Evolutionary conservation across 2,113 vertebrate species (phyloP), one percentile per base, ranked within the genome.

Genomic region (Casuarius casuarius): DNA sequence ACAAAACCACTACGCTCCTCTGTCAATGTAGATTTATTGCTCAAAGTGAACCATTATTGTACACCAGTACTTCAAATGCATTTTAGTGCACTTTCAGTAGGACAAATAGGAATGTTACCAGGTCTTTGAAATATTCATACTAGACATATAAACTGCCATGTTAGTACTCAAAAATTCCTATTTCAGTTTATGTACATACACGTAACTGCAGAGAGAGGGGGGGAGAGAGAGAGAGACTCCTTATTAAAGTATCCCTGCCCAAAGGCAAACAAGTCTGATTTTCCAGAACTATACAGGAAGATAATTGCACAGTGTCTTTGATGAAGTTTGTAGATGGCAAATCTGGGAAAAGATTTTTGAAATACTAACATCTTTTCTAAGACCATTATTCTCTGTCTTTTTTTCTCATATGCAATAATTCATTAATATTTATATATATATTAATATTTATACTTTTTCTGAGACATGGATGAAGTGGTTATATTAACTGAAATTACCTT

Each of bases 81-180:
- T 96, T 87, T 91, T 58, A 89, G 48, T 89, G 52, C 28, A 21
- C 74, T 87, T 94, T 25, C 70, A 79, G 52, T 84, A 94, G 66
- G 58, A 84, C 71, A 84, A 91, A 35, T 87, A 76, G 18, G 62
- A 95, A 22, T 61, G 28, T 89, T 91, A 70, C 48, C n/a, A 65
- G n/a, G 17, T 61, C 62, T 95, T 91, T 96, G 87, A 94, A 96
- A 95, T 95, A 95, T 92, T 95, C 35, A 83, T 65, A 85, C 33
- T 70, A 90, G 88, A 79, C 89, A 70, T 59, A 81, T 48, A 33
- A 94, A 65, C 66, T 95, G 88, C 90, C 71, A 61, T 56, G 62
- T 78, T 87, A 22, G 44, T 56, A 72, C 62, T 89, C 66, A 79
- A 48, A 78, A 82, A 94, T 82, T 66, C 59, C 23, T 85, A 44